phyloP scores from a whole-genome alignment of 2,113 vertebrate species.

The Candoia aspera region DNA sequence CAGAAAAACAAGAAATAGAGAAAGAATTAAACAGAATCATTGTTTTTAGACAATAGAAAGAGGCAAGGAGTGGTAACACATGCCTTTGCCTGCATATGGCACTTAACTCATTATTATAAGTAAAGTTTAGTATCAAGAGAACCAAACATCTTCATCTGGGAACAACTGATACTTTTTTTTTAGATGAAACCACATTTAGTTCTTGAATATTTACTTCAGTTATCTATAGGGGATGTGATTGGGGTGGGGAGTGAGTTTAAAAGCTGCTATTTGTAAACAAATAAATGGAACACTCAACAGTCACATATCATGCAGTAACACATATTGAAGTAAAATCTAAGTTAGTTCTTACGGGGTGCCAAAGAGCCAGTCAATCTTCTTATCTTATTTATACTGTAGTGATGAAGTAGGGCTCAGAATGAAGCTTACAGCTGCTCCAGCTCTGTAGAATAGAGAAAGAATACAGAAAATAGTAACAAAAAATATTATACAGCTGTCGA shows the following conservation, averaged over 20 bases:
- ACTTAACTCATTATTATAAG: slow-evolving; percentile 77
- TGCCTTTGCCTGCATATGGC: slow-evolving; percentile 67
- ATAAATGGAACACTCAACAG: background rate
- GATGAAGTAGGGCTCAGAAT: background rate
- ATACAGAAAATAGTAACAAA: no score
- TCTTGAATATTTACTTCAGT: slow-evolving; percentile 48
- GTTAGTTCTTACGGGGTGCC: background rate
- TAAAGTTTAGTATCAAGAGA: slow-evolving; percentile 77
- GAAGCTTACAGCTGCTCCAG: background rate
- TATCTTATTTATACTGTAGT: background rate
- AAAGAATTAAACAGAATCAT: slow-evolving; percentile 67
- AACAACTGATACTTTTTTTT: slow-evolving; percentile 62
- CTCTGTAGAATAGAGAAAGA: background rate
- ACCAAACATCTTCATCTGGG: slow-evolving; percentile 67
- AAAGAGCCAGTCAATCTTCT: background rate
- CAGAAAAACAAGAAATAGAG: slow-evolving; percentile 69
- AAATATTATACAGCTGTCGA: background rate
- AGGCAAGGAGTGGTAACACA: slow-evolving; percentile 56
- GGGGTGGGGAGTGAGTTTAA: background rate
- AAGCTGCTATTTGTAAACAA: background rate
- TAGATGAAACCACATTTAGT: slow-evolving; percentile 68
- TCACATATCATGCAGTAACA: background rate
- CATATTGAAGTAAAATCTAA: background rate
- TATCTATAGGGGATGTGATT: slow-evolving; percentile 10
- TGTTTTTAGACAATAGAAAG: slow-evolving; percentile 70